Conservation (phyloP, 2,113 vertebrate genomes). For the Rhinolophus ferrumequinum region DNA sequence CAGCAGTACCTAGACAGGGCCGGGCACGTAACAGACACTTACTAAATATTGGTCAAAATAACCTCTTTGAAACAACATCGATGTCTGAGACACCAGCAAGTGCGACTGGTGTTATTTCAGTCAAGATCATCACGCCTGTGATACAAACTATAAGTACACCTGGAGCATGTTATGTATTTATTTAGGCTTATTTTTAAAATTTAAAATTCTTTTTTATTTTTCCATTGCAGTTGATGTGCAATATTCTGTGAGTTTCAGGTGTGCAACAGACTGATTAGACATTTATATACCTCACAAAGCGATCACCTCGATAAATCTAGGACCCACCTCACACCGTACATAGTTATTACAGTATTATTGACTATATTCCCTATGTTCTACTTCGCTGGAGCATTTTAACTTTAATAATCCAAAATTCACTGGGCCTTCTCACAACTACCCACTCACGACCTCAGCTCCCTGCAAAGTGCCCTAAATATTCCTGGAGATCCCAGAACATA, state of each 20-base stretch:
- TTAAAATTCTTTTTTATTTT: not conserved
- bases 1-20: not conserved
- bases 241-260: not conserved
- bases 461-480: not conserved
- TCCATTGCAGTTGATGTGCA: not conserved
- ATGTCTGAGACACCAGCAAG: not conserved
- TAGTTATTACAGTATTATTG: too few relatives aligned
- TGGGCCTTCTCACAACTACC: not conserved
- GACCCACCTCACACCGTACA: not conserved
- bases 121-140: too few relatives aligned
- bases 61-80: not conserved
- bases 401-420: not conserved
- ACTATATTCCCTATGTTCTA: not conserved
- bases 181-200: not conserved
- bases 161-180: not conserved
- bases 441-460: not conserved
- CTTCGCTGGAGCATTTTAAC: not conserved
- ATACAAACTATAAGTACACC: too few relatives aligned
- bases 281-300: not conserved
- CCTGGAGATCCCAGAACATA: not conserved
- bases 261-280: not conserved
- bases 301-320: not conserved
- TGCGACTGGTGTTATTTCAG: not conserved
- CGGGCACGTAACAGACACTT: not conserved
- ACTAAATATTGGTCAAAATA: not conserved